Evolutionary conservation across 2,797 vertebrate genomes (phyloP).

Genomic region (Trichosurus vulpecula): DNA sequence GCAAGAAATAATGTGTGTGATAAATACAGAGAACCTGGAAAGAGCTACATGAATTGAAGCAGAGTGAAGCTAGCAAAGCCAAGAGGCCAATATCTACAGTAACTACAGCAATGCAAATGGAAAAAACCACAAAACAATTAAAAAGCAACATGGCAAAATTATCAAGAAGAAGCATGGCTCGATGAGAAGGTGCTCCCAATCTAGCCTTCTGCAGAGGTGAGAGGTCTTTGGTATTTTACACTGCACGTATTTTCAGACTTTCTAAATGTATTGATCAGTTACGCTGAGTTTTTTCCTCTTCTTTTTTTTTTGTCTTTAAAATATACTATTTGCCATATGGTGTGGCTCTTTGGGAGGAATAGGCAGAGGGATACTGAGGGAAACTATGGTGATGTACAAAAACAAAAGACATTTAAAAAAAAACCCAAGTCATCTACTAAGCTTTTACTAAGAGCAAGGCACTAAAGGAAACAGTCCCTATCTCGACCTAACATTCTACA

Average conservation of each 20-base stretch:
- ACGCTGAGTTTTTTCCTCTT: background rate
- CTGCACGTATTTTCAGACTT: background rate
- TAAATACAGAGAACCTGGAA: background rate
- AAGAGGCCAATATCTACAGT: background rate
- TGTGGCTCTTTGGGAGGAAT: background rate
- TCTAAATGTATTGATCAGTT: background rate
- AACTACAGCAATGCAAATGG: background rate
- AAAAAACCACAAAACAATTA: background rate
- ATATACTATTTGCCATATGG: background rate
- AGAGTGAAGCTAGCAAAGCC: background rate
- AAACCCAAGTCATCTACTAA: background rate
- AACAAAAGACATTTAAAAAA: background rate
- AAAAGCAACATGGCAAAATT: background rate
- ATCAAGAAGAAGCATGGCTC: background rate
- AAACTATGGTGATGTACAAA: background rate
- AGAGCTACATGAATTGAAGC: background rate
- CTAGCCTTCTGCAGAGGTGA: background rate
- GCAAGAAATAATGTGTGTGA: background rate
- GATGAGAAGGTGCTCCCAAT: background rate
- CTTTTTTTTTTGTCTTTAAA: background rate
- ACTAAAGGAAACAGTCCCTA: background rate
- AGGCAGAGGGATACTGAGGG: background rate
- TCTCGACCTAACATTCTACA: background rate
- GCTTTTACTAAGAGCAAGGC: background rate
- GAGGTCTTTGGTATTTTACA: background rate